A percentile compares a stretch with the other conserved stretches of the same genome.
Conservation (phyloP, 2,797 vertebrate genomes). For the Crocodylus rhombifer region DNA sequence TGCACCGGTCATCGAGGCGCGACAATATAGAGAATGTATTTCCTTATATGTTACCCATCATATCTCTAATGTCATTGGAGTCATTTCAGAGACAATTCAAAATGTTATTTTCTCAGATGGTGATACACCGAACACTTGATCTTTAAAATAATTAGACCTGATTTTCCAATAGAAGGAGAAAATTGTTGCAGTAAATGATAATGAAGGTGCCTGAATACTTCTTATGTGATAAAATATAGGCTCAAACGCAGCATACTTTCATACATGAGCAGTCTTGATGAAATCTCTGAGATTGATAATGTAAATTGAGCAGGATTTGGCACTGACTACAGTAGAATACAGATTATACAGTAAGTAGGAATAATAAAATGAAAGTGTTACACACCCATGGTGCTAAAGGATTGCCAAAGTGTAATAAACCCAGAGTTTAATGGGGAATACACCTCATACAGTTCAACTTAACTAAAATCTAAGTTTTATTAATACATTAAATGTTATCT, state of each 20-base stretch:
- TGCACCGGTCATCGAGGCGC: too few species aligned
- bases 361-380: too few species aligned
- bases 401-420: too few species aligned
- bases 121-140: neutral
- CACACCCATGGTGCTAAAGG: too few species aligned
- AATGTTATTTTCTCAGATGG: neutral
- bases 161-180: neutral
- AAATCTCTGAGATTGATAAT: neutral
- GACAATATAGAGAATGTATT: accelerated
- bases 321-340: neutral
- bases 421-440: too few species aligned
- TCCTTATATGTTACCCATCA: neutral
- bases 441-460: too few species aligned
- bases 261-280: neutral
- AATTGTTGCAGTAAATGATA: neutral
- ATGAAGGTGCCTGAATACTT: neutral
- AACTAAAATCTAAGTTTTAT: too few species aligned
- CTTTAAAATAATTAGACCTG: neutral
- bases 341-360: too few species aligned
- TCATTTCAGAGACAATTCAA: neutral
- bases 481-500: too few species aligned
- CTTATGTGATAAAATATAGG: neutral
- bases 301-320: neutral
- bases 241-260: neutral
- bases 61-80: neutral